phyloP scores from a whole-genome alignment of 1,140 invertebrate genomes.

The Drosophila virilis region DNA sequence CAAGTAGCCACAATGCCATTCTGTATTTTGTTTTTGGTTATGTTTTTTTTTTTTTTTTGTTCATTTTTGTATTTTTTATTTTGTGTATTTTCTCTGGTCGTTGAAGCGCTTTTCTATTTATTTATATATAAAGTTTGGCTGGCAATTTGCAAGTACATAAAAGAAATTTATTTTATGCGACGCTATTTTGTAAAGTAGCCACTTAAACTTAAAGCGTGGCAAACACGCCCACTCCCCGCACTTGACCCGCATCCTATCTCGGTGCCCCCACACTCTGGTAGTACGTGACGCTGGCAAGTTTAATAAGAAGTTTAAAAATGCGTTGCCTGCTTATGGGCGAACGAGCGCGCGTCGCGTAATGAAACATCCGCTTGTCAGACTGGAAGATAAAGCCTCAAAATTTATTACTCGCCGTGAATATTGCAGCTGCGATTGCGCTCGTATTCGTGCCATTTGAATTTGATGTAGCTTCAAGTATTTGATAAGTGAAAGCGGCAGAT shows the following conservation, averaged over 20 bases:
- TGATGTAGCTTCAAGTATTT: constrained; percentile 48
- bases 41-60: constrained; percentile 50
- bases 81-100: constrained; percentile 58
- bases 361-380: constrained; percentile 66
- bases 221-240: background rate
- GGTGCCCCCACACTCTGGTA: constrained; percentile 11
- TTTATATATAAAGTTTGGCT: constrained; percentile 79
- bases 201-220: constrained; percentile 72
- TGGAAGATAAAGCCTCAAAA: constrained; percentile 54
- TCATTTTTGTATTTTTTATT: constrained; percentile 13
- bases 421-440: constrained; percentile 46
- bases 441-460: constrained; percentile 38
- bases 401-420: constrained; percentile 37
- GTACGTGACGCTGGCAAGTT: constrained; percentile 53
- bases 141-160: constrained; percentile 81
- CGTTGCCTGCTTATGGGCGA: constrained; percentile 56
- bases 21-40: constrained; percentile 56
- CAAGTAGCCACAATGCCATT: constrained; percentile 66
- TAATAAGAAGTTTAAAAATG: constrained; percentile 68
- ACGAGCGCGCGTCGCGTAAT: constrained; percentile 17
- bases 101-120: constrained; percentile 73
- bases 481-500: constrained; percentile 45
- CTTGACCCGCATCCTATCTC: constrained; percentile 18
- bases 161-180: constrained; percentile 78
- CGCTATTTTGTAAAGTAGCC: constrained; percentile 80